Evolutionary conservation across 2,797 vertebrate species (phyloP).

Genomic region (Psittacula echo): DNA sequence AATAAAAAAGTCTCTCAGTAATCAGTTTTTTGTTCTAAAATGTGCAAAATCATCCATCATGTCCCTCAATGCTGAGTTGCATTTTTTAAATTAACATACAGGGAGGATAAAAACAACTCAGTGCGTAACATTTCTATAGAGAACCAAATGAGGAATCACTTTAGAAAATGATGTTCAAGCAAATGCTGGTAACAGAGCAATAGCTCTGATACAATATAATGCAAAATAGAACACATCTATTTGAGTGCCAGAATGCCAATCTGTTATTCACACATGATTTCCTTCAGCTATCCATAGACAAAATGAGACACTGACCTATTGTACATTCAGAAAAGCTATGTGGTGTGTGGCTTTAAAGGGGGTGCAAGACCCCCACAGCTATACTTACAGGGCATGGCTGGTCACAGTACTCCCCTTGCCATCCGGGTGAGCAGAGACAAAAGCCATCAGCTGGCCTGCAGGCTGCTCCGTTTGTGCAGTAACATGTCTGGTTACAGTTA

Average conservation of each 20-base stretch:
- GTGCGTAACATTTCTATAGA: not conserved
- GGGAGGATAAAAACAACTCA: not conserved
- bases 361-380: not conserved
- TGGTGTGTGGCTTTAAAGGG: not conserved
- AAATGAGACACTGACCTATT: not conserved
- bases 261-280: conserved; percentile 24
- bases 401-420: conserved; percentile 90
- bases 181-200: conserved; percentile 14
- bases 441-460: conserved; percentile 89
- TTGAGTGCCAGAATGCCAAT: not conserved
- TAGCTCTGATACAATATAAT: conserved; percentile 28
- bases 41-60: conserved; percentile 32
- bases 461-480: conserved; percentile 88
- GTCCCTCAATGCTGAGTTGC: conserved; percentile 41
- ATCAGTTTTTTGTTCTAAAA: conserved; percentile 39
- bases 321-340: not conserved
- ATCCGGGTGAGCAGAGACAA: conserved; percentile 92
- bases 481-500: conserved; percentile 89
- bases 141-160: conserved; percentile 36
- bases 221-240: conserved; percentile 5
- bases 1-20: conserved; percentile 34
- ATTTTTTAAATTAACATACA: conserved; percentile 50
- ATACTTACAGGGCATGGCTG: conserved; percentile 90
- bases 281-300: not conserved
- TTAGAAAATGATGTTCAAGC: conserved; percentile 27